Conservation (phyloP, 2,888 invertebrate species). For the Argyra leucocephala region DNA sequence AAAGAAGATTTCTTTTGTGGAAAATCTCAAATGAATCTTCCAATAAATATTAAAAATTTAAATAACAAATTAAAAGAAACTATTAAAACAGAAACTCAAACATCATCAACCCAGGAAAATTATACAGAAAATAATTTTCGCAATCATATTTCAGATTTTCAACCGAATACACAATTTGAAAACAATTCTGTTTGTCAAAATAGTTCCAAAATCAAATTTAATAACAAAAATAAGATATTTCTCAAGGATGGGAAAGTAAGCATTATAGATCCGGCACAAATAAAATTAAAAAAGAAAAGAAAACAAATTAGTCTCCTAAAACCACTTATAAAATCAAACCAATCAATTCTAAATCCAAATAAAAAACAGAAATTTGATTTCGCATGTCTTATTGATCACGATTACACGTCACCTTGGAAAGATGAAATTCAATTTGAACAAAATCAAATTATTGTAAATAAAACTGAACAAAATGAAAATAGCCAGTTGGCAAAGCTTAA, state of each 20-base stretch:
- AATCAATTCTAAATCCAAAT: neutral
- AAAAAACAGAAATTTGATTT: conserved; percentile 15
- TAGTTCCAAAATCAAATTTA: neutral
- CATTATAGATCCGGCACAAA: conserved; percentile 39
- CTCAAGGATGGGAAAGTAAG: conserved; percentile 40
- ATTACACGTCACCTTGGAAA: conserved; percentile 27
- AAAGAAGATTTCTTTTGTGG: neutral
- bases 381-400: conserved; percentile 32
- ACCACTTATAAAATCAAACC: conserved; percentile 21
- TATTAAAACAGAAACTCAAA: too few relatives aligned
- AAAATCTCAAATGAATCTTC: neutral
- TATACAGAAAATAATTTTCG: neutral
- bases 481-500: neutral
- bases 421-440: neutral
- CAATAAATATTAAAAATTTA: neutral
- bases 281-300: conserved; percentile 36
- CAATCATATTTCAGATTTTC: too few relatives aligned
- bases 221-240: conserved; percentile 32
- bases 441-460: too few relatives aligned
- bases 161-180: neutral
- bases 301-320: conserved; percentile 38
- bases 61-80: conserved; percentile 8
- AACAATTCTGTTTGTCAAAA: too few relatives aligned
- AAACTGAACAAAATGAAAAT: too few relatives aligned
- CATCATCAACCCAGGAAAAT: neutral